Base-by-base conservation (phyloP, 2,113 vertebrate species). In the Coreoperca whiteheadi region DNA sequence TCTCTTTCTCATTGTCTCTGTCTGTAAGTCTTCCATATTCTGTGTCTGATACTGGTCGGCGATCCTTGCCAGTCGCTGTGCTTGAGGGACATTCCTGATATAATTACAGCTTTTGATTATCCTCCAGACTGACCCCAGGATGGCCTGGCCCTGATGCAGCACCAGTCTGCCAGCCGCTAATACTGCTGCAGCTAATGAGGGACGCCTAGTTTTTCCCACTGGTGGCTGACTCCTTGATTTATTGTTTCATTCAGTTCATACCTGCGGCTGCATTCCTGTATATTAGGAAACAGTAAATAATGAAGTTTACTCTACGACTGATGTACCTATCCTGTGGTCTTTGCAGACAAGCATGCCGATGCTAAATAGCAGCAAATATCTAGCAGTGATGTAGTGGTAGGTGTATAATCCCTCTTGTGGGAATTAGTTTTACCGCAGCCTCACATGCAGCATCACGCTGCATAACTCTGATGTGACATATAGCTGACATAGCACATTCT, bases 81-180 rank as follows among this genome's bases (percentile, higher is more conserved):
- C 89, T 90, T 61, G 68, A 77, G 88, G 88, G 88, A 82, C 81
- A 82, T 76, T 91, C 88, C 81, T 86, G 73, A 84, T 85, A 60
- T 86, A 89, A 93, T 90, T 91, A 89, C 77, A 84, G 63, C 82
- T 86, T 91, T 94, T 94, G 90, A 93, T 94, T 94, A 89, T 87
- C 60, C 57, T 88, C 83, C 79, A 82, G 61, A 57, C 79, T 87
- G 87, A 91, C 84, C 90, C 46, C 23, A 14, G 79, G 75, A 79
- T 64, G 78, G 80, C 86, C 88, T 59, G 60, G 80, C 79, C 77
- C 64, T 48, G 81, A 18, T 69, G 77, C 77, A 63, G 84, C 65
- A 25, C 32, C 76, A 39, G 80, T 65, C 81, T 82, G 76, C 80
- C 85, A 63, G 88, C 82, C 32, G 43, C 79, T 50, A 8, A 66